A percentile compares a stretch with the other conserved stretches of the same genome.
Conservation (phyloP, 2,113 vertebrate genomes). For the Phalacrocorax aristotelis region DNA sequence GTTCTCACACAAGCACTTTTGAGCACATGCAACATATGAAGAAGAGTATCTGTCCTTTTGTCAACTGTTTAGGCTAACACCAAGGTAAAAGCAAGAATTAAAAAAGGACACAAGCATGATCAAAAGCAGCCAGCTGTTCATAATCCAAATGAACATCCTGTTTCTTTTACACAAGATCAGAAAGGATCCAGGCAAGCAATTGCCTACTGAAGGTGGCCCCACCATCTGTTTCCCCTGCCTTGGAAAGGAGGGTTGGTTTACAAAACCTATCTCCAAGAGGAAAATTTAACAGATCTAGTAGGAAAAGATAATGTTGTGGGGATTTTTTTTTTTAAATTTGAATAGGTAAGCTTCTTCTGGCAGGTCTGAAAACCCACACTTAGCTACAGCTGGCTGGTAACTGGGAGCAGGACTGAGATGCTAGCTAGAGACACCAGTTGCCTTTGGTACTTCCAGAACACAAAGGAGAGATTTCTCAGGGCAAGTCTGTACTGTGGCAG, state of each 20-base stretch:
- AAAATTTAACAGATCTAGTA: background rate
- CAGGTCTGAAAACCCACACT: background rate
- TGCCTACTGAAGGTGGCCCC: background rate
- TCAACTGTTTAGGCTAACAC: background rate
- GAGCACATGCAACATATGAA: background rate
- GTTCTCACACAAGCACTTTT: background rate
- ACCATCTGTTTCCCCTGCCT: background rate
- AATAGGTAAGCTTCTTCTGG: background rate
- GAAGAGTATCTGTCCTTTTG: constrained; percentile 5
- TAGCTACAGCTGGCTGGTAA: background rate
- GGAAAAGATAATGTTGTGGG: background rate
- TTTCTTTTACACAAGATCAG: background rate
- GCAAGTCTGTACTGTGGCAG: background rate
- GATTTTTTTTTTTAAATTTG: background rate
- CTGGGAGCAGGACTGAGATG: background rate
- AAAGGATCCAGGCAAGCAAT: background rate
- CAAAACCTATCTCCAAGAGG: background rate
- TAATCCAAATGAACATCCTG: background rate
- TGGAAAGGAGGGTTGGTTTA: background rate
- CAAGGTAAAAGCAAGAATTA: background rate
- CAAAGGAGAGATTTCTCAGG: background rate
- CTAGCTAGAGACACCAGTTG: background rate
- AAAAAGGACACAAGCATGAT: background rate
- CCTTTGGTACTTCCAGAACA: background rate
- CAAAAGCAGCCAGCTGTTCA: constrained; percentile 1